These are phyloP conservation scores for Artibeus lituratus DNA, from an alignment of 2,797 vertebrate species.

Conservation along the genomic window DNA sequence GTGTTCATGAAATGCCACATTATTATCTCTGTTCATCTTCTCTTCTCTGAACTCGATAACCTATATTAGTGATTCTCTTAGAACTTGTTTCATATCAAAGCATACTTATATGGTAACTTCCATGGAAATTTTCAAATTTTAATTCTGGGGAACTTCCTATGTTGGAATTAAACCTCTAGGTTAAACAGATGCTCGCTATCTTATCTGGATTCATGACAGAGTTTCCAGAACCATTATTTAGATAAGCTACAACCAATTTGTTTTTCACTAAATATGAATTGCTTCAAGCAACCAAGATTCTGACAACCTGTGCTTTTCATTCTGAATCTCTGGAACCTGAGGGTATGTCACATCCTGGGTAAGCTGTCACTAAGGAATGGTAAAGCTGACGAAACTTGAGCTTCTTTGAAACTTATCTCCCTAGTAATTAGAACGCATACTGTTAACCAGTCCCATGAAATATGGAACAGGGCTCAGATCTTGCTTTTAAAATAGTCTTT, in stretches of 20 bases:
- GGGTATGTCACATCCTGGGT: neutral
- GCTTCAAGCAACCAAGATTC: neutral
- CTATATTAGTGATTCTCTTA: neutral
- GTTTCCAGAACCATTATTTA: neutral
- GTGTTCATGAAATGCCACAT: neutral
- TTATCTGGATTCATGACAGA: neutral
- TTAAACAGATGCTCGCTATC: neutral
- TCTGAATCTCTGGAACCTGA: conserved; percentile 6
- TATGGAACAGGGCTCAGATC: neutral
- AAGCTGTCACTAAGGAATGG: neutral
- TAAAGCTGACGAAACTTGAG: neutral
- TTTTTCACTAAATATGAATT: neutral
- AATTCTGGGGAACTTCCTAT: neutral
- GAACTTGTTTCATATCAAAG: neutral
- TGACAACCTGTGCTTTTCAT: neutral
- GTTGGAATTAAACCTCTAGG: neutral
- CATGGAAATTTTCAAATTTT: neutral
- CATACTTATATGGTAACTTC: neutral
- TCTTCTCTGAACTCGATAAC: neutral
- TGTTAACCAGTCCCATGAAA: neutral
- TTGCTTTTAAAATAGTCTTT: neutral
- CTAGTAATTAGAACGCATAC: neutral
- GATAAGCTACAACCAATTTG: neutral
- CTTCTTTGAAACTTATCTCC: neutral
- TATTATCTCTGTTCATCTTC: neutral